These are phyloP conservation scores for Andrena haemorrhoa DNA, from an alignment of 2,888 invertebrate species.

Conservation along the genomic window DNA sequence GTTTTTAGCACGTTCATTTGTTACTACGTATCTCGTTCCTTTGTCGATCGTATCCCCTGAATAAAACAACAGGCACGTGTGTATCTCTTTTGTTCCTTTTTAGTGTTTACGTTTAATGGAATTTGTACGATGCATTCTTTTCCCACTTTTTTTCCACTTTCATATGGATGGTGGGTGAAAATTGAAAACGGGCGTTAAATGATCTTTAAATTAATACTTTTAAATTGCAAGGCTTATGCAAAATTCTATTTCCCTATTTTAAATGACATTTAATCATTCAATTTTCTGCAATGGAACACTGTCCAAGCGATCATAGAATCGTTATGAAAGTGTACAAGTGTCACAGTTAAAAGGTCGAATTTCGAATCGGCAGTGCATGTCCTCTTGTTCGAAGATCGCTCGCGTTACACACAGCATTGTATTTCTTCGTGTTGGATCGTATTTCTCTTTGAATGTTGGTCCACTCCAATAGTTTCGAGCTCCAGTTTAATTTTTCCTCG, in stretches of 20 bases:
- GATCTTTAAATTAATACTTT: background rate
- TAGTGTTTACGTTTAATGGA: background rate
- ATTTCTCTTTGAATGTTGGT: slow-evolving; percentile 15
- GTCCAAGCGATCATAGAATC: background rate
- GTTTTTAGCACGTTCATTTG: slow-evolving; percentile 25
- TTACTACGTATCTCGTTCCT: slow-evolving; percentile 15
- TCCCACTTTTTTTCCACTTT: background rate
- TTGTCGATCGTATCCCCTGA: background rate
- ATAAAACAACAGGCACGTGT: background rate
- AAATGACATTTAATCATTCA: background rate
- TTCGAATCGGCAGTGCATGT: background rate
- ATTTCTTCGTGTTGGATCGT: background rate
- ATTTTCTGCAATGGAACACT: background rate
- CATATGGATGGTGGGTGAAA: background rate
- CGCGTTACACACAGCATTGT: background rate
- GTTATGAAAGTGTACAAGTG: background rate
- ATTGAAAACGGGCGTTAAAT: background rate
- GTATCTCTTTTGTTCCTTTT: background rate
- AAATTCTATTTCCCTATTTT: background rate
- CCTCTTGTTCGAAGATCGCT: background rate
- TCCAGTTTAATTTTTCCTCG: background rate
- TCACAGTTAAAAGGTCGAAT: background rate
- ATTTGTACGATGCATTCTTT: background rate
- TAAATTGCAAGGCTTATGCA: background rate
- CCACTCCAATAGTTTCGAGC: background rate